Evolutionary conservation across 2,113 vertebrate genomes (phyloP).

Genomic region (Brachyistius frenatus): DNA sequence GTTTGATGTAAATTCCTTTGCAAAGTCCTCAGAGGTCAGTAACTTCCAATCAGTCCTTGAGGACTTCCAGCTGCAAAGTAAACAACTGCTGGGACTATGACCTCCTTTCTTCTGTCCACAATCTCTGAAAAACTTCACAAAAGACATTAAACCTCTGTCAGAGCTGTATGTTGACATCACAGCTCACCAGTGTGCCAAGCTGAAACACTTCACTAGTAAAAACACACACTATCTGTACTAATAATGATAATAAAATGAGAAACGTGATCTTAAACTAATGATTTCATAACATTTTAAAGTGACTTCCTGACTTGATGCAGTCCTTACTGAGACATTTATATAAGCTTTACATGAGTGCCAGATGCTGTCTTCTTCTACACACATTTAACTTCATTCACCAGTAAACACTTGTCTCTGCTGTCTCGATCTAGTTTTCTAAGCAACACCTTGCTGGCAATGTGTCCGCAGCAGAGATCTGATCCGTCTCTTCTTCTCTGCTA

Average conservation of each 20-base stretch:
- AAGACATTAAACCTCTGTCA: not conserved
- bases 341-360: not conserved
- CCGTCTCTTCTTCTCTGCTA: not conserved
- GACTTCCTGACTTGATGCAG: not conserved
- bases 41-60: slow-evolving; percentile 23
- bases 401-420: slow-evolving; percentile 1
- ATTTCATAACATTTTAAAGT: not conserved
- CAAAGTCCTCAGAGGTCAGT: too few relatives aligned
- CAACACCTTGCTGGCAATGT: not conserved
- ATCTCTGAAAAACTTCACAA: not conserved
- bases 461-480: not conserved
- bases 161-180: not conserved
- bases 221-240: too few relatives aligned
- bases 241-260: too few relatives aligned
- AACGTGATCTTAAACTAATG: not conserved
- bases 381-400: not conserved
- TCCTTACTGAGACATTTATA: slow-evolving; percentile 7
- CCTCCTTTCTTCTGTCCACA: not conserved
- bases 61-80: not conserved
- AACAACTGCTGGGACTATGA: not conserved
- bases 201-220: too few relatives aligned
- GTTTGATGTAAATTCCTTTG: slow-evolving; percentile 31
- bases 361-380: not conserved
- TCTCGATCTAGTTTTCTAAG: slow-evolving; percentile 19
- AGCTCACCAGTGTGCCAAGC: not conserved